Evolutionary conservation across 2,113 vertebrate genomes (phyloP).

Genomic region (Amphiprion ocellaris): DNA sequence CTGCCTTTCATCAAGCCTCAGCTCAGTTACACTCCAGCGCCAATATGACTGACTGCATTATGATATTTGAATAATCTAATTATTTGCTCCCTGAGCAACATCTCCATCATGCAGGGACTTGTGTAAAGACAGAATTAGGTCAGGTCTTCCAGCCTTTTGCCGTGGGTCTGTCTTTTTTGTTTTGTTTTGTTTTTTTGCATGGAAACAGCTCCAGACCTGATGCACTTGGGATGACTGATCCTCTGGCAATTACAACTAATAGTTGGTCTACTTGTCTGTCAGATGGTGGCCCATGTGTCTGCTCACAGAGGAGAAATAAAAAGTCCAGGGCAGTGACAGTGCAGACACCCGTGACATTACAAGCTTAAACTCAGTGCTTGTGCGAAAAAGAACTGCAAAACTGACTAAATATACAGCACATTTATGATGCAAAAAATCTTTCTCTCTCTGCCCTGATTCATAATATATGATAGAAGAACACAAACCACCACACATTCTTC

Average conservation of each 20-base stretch:
- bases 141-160: slow-evolving; percentile 58
- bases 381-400: no score
- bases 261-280: slow-evolving; percentile 33
- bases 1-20: slow-evolving; percentile 54
- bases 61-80: slow-evolving; percentile 72
- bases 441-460: background rate
- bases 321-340: slow-evolving; percentile 29
- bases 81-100: slow-evolving; percentile 58
- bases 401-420: background rate
- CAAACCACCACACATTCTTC: slow-evolving; percentile 13
- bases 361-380: no score
- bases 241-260: slow-evolving; percentile 51
- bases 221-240: slow-evolving; percentile 61
- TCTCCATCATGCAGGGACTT: slow-evolving; percentile 66
- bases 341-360: background rate
- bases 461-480: background rate
- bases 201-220: slow-evolving; percentile 67
- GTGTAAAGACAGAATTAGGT: slow-evolving; percentile 78
- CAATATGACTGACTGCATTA: slow-evolving; percentile 55
- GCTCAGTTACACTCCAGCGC: slow-evolving; percentile 36
- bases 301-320: slow-evolving; percentile 38
- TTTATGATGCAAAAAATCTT: background rate
- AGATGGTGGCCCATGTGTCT: slow-evolving; percentile 40
- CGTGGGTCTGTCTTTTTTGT: slow-evolving; percentile 46
- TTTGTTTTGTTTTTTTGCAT: slow-evolving; percentile 33